Evolutionary conservation across 37 sponge, comb jelly and placozoan genomes (phyloP), one percentile per base, ranked within the genome.

Genomic region (Diacarnus erythraeanus): DNA sequence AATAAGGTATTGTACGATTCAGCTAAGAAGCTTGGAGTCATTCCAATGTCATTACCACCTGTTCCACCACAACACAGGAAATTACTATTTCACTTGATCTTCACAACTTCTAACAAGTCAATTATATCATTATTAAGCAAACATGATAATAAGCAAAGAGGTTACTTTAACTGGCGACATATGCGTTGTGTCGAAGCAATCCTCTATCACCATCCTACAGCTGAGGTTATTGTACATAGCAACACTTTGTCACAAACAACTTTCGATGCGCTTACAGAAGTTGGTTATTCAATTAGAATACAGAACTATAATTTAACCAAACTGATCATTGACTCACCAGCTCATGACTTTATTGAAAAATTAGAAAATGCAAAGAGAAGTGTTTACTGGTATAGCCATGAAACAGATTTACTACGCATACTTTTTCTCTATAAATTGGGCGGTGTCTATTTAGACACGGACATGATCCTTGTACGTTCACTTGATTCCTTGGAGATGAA

Each of bases 161-260:
- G 30, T 23, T 36, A 3, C 10, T 69, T 69, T 35, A 69, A 35
- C 38, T 69, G 69, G 69, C 35, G 35, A 69, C 69, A 69, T 18
- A 36, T 29, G 69, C 69, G 69, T 69, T 35, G 4, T 3, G 39
- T 69, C 22, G 69, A 69, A 30, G 27, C 69, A 6, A 69, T 69
- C 22, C 34, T 69, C 39, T 36, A 69, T 38, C 69, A 69, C 18
- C 69, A 69, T 35, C 69, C 69, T 69, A 36, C 38, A 20, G 33
- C 69, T 37, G 6, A 29, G 6, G 38, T 69, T 20, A 69, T 6
- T 35, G 6, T 69, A 29, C 37, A 69, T 36, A 69, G 69, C 37
- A 31, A 36, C 69, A 69, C 69, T 21, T 38, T 69, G 4, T 21
- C 35, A 69, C 69, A 30, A 37, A 38, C 4, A 8, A 69, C 69